phyloP scores from a whole-genome alignment of 2,113 vertebrate genomes.

The Oplegnathus fasciatus region DNA sequence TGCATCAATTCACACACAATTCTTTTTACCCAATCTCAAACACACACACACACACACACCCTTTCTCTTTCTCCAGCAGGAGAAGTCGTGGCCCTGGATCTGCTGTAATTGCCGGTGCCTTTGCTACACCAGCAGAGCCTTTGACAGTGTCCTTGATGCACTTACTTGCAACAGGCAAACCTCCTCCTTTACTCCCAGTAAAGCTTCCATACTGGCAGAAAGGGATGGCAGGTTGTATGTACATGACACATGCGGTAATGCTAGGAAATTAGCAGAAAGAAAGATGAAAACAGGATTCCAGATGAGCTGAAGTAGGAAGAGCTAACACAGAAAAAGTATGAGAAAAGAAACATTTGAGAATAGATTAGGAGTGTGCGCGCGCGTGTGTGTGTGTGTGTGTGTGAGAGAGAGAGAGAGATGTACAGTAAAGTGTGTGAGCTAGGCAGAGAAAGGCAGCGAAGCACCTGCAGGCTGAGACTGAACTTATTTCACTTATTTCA shows the following conservation, averaged over 20 bases:
- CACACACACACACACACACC: slow-evolving; percentile 8
- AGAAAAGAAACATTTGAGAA: slow-evolving; percentile 16
- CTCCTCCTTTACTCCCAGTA: slow-evolving; percentile 7
- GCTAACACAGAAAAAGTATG: background rate
- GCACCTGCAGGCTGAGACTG: slow-evolving; percentile 38
- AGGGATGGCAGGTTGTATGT: background rate
- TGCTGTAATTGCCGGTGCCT: slow-evolving; percentile 23
- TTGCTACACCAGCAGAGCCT: slow-evolving; percentile 27
- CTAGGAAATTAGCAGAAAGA: background rate
- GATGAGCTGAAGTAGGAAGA: background rate
- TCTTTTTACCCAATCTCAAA: background rate
- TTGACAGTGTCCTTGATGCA: slow-evolving; percentile 5
- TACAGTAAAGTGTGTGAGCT: background rate
- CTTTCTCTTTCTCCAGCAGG: background rate
- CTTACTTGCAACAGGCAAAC: slow-evolving; percentile 8
- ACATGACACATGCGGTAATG: background rate
- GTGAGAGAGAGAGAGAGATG: background rate
- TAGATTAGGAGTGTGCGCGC: background rate
- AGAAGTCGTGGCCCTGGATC: background rate
- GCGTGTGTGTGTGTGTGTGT: background rate
- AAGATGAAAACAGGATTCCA: background rate
- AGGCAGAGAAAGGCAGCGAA: background rate
- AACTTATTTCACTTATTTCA: slow-evolving; percentile 44
- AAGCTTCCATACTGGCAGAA: slow-evolving; percentile 4
- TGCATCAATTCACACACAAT: slow-evolving; percentile 29